Evolutionary conservation across 2,888 invertebrate species (phyloP), one percentile per base, ranked within the genome.

Genomic region (Lordiphosa fenestrarum): DNA sequence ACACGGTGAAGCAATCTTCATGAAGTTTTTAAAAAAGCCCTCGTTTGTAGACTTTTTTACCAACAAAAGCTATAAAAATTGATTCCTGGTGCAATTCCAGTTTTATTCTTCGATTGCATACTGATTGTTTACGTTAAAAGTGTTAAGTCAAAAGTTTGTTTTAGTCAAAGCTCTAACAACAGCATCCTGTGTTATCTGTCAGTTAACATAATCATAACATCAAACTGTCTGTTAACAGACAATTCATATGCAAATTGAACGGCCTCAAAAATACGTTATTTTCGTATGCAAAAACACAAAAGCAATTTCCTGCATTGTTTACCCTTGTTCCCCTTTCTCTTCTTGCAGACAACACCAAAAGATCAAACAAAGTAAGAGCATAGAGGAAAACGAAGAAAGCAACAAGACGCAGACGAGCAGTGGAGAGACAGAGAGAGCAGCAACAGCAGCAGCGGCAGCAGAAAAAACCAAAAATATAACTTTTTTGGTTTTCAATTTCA

Each of bases 281-380:
- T 66, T 61, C 46, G 53, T 66, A 63, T 63, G 63, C 63, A 63
- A 63, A 46, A 51, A 58, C 46, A 47, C 30, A 42, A 48, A 60
- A 58, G 58, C 50, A 51, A 61, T 39, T 37, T 23, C 39, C 40
- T 60, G 40, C 39, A 71, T 75, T 80, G 82, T 78, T 78, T 78
- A 78, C 77, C 83, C 80, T 74, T 82, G 83, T 78, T 63, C 77
- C 78, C 77, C 84, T 78, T 78, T 78, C 75, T 84, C 69, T 78
- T 78, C 72, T 82, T 82, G 64, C 84, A 81, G 50, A 73, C 46
- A 44, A 44, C 48, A 56, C 47, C 63, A 63, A 63, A 50, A 73
- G 59, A 66, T 58, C 58, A 58, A 64, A 74, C 66, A 66, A n/a
- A 51, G 12, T 33, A 12, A 42, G 7, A 42, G 12, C 10, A 13